Evolutionary conservation across 2,888 invertebrate genomes (phyloP).

Genomic region (Euphydryas editha): DNA sequence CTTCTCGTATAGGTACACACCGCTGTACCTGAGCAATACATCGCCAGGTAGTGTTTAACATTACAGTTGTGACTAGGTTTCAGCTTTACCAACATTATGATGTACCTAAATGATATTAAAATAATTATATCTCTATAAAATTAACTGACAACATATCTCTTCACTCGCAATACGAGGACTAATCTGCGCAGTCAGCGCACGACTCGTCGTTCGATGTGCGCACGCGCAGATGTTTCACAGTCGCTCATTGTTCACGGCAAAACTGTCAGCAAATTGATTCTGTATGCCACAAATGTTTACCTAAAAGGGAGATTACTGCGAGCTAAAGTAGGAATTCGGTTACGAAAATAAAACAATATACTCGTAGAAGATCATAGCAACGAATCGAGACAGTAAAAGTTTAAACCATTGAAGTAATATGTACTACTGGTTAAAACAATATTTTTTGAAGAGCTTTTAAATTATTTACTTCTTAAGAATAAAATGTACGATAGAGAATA

Average conservation of each 20-base stretch:
- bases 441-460: too few species aligned
- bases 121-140: neutral
- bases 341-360: neutral
- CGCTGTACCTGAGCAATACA: too few species aligned
- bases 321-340: neutral
- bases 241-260: conserved; percentile 22
- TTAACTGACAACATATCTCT: neutral
- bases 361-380: too few species aligned
- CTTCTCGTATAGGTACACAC: too few species aligned
- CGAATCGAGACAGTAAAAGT: too few species aligned
- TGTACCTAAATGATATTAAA: neutral
- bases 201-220: neutral
- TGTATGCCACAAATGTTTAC: conserved; percentile 33
- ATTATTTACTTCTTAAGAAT: too few species aligned
- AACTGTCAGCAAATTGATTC: conserved; percentile 35
- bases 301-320: conserved; percentile 8
- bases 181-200: conserved; percentile 22
- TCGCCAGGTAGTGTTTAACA: too few species aligned
- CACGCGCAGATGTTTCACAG: conserved; percentile 23
- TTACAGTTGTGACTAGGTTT: neutral
- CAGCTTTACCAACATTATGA: neutral
- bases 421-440: too few species aligned
- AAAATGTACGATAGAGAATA: too few species aligned
- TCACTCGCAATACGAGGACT: neutral
- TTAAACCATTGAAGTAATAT: too few species aligned